phyloP scores from a whole-genome alignment of 2,113 vertebrate species.

The Alaudala cheleensis region DNA sequence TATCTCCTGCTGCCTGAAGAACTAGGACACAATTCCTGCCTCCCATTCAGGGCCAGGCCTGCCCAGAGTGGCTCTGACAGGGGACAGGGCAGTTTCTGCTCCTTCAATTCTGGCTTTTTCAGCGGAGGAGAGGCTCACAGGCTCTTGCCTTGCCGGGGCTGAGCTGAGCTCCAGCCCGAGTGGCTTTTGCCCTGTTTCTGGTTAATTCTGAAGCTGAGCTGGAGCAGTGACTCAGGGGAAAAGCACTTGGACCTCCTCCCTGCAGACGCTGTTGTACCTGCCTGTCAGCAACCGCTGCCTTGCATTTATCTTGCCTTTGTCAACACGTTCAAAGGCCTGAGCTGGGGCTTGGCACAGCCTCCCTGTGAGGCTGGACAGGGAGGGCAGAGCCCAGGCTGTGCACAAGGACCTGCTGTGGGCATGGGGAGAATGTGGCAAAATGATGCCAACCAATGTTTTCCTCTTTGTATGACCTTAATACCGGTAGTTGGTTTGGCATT shows the following conservation, averaged over 20 bases:
- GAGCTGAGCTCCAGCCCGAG: neutral
- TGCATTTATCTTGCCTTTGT: constrained; percentile 28
- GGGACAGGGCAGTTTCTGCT: neutral
- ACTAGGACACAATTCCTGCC: neutral
- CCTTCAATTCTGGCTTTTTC: neutral
- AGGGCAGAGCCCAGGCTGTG: rapidly evolving
- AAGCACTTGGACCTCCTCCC: constrained; percentile 24
- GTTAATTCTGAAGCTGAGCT: neutral
- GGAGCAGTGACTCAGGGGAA: constrained; percentile 13
- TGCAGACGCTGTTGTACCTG: neutral
- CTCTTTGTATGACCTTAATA: neutral
- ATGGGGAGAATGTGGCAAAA: neutral
- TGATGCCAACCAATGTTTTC: neutral
- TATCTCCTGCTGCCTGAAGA: neutral
- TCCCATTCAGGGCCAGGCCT: neutral
- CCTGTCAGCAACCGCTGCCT: neutral
- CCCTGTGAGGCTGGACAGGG: neutral
- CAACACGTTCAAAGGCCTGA: neutral
- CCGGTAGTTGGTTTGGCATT: neutral
- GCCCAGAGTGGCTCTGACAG: rapidly evolving
- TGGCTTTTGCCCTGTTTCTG: neutral
- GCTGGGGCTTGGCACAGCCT: neutral
- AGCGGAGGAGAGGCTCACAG: neutral
- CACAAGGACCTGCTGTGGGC: rapidly evolving
- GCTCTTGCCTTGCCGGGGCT: neutral